Evolutionary conservation across 2,888 invertebrate species (phyloP).

Genomic region (Spialia ferax): DNA sequence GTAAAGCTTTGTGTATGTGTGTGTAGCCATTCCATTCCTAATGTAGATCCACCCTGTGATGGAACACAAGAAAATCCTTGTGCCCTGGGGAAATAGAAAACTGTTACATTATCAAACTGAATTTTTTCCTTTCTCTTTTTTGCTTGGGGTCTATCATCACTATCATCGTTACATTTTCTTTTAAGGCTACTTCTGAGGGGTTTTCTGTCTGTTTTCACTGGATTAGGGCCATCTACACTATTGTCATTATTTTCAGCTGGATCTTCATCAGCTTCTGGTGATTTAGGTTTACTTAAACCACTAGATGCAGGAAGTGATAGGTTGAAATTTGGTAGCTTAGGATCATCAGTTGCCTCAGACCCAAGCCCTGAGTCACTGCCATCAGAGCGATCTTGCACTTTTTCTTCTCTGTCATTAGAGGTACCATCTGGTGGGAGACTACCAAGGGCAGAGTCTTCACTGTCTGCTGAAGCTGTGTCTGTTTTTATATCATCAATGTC

Average conservation of each 20-base stretch:
- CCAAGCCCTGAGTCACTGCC: slow-evolving; percentile 95
- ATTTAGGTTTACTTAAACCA: slow-evolving; percentile 51
- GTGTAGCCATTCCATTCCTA: slow-evolving; percentile 95
- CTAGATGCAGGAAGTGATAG: slow-evolving; percentile 66
- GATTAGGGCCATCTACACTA: slow-evolving; percentile 51
- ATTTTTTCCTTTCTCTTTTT: slow-evolving; percentile 93
- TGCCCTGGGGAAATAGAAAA: slow-evolving; percentile 97
- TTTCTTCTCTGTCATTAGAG: slow-evolving; percentile 84
- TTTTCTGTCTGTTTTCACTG: slow-evolving; percentile 53
- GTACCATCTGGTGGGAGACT: slow-evolving; percentile 83
- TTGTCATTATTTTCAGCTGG: slow-evolving; percentile 44
- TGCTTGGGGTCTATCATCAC: slow-evolving; percentile 74
- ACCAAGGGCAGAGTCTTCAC: slow-evolving; percentile 88
- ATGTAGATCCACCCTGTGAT: slow-evolving; percentile 95
- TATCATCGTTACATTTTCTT: slow-evolving; percentile 81
- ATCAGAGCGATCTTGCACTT: slow-evolving; percentile 90
- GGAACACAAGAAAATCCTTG: slow-evolving; percentile 97
- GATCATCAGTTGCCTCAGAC: slow-evolving; percentile 90
- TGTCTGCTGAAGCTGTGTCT: slow-evolving; percentile 84
- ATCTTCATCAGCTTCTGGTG: slow-evolving; percentile 43
- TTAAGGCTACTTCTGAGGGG: slow-evolving; percentile 89
- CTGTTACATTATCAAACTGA: slow-evolving; percentile 96
- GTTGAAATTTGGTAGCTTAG: slow-evolving; percentile 70
- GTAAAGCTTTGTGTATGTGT: slow-evolving; percentile 92
- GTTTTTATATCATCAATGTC: slow-evolving; percentile 84